Percentiles rank a stretch among this genome's conserved stretches.
Conservation (phyloP, 2,113 vertebrate species). For the Lates calcarifer region DNA sequence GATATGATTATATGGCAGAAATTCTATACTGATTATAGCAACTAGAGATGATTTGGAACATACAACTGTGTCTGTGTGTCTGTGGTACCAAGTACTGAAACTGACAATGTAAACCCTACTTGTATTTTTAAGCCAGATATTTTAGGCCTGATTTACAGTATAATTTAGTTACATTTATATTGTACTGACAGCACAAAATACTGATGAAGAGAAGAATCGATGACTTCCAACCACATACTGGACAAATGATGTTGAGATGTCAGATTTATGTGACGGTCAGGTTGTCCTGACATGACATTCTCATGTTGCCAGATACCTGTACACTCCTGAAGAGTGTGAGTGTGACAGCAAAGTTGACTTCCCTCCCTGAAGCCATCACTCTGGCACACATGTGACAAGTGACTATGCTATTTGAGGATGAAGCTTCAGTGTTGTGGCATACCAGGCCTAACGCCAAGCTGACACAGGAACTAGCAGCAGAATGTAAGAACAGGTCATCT, state of each 20-base stretch:
- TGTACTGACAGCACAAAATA: neutral
- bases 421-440: conserved; percentile 15
- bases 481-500: conserved; percentile 28
- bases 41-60: too few species aligned
- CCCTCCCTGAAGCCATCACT: conserved; percentile 51
- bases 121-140: too few species aligned
- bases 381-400: conserved; percentile 41
- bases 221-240: neutral
- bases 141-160: too few species aligned
- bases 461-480: conserved; percentile 19
- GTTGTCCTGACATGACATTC: neutral
- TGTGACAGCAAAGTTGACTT: conserved; percentile 43
- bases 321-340: conserved; percentile 34
- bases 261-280: conserved; percentile 12
- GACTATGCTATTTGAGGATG: conserved; percentile 25
- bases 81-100: too few species aligned
- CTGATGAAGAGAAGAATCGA: neutral
- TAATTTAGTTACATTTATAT: neutral
- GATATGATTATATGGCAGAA: neutral
- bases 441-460: conserved; percentile 18
- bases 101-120: too few species aligned
- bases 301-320: conserved; percentile 36
- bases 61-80: too few species aligned
- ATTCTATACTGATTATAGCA: too few species aligned
- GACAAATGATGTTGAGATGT: conserved; percentile 14